Conservation (phyloP, 2,888 invertebrate genomes). For the Labia minor region DNA sequence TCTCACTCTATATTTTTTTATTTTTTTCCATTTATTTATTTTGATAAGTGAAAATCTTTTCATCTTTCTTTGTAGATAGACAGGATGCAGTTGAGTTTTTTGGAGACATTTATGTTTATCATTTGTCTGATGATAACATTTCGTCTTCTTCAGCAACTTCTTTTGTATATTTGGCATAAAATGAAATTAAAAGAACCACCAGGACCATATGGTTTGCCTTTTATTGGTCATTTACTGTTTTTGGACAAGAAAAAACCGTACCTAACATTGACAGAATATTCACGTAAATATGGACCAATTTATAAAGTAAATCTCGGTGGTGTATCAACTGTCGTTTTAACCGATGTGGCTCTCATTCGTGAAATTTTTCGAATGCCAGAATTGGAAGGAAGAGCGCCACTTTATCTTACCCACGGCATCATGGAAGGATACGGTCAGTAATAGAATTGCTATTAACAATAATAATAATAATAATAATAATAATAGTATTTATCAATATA, state of each 20-base stretch:
- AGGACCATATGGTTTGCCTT: slow-evolving; percentile 78
- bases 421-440: slow-evolving; percentile 75
- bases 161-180: slow-evolving; percentile 33
- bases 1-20: no score
- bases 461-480: background rate
- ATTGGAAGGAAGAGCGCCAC: slow-evolving; percentile 66
- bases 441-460: no score
- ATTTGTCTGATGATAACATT: no score
- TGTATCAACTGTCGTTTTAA: slow-evolving; percentile 63
- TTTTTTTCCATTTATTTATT: no score
- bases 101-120: no score
- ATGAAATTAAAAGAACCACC: slow-evolving; percentile 49
- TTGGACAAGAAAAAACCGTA: slow-evolving; percentile 60
- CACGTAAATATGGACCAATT: slow-evolving; percentile 59
- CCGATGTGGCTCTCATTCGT: slow-evolving; percentile 60
- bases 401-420: slow-evolving; percentile 74
- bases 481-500: no score
- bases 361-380: slow-evolving; percentile 60
- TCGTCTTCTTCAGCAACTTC: slow-evolving; percentile 25
- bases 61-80: no score
- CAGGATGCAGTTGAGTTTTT: no score
- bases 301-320: slow-evolving; percentile 65
- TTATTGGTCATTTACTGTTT: slow-evolving; percentile 71
- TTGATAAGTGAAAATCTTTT: no score
- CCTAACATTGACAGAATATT: slow-evolving; percentile 52